Evolutionary conservation across 2,888 invertebrate genomes (phyloP), one percentile per base, ranked within the genome.

Genomic region (Aricia artaxerxes): DNA sequence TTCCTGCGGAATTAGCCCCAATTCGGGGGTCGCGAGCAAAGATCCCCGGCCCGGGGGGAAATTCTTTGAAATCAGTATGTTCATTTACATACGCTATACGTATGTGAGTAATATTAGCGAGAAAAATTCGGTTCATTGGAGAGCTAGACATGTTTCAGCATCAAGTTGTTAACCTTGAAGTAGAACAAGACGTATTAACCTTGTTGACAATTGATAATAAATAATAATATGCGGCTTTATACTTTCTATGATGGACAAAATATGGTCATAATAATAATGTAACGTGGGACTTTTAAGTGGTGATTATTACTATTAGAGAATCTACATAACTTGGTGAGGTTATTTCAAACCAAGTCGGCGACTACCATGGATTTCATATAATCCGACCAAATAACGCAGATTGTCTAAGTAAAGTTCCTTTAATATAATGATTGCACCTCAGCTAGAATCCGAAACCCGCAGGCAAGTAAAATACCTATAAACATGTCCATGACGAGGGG

Each of bases 1-100:
- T 92, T 91, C 90, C 88, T 90, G 88, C 89, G 85, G 86, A 92
- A 93, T 93, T 92, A 92, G 91, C 91, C 90, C 89, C 91, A 88
- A 57, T 91, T 92, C 90, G 90, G 87, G 89, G 91, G 92, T 92
- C 91, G 89, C 88, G 88, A 86, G 87, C 83, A 88, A 90, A 90
- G 88, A 87, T 84, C 86, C 83, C 83, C 84, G 83, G 90, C 90
- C 93, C 93, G 90, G 84, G 88, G 93, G 93, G 92, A 93, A 93
- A 92, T 93, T 93, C 92, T 92, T 90, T 93, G 90, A 92, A 91
- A 90, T 76, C 76, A 76, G 76, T 76, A 57, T 76, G 76, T 76
- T 57, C 31, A 76, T 76, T 57, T 76, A 31, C 76, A 76, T 76
- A 76, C 76, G 57, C 53, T 31, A 76, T 76, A 57, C 16, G 31